phyloP scores from a whole-genome alignment of 1,140 invertebrate genomes.

The Anagrus nilaparvatae region DNA sequence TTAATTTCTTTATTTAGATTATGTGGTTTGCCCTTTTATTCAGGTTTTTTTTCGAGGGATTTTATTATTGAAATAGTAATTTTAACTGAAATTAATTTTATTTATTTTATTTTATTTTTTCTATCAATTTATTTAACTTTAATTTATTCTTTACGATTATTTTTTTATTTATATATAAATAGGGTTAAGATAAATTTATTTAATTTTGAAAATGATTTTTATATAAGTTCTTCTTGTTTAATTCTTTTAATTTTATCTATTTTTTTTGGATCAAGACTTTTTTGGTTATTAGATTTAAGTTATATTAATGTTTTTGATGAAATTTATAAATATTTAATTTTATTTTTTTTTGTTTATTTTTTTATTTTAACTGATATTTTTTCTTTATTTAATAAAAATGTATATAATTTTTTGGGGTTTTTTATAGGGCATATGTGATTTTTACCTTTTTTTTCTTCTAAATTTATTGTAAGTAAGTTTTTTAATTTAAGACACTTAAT shows the following conservation, averaged over 20 bases:
- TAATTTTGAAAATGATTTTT: conserved; percentile 39
- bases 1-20: conserved; percentile 43
- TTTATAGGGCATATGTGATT: conserved; percentile 40
- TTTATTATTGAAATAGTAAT: conserved; percentile 47
- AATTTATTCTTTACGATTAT: no score
- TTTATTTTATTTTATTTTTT: conserved; percentile 44
- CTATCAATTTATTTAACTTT: no score
- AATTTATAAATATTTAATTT: conserved; percentile 32
- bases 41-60: conserved; percentile 56
- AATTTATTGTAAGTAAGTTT: not conserved
- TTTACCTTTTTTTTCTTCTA: conserved; percentile 40
- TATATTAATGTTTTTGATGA: conserved; percentile 2
- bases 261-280: no score
- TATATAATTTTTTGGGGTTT: conserved; percentile 36
- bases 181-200: conserved; percentile 45
- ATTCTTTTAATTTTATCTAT: conserved; percentile 9
- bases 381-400: conserved; percentile 39
- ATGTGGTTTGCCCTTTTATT: conserved; percentile 47
- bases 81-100: conserved; percentile 40
- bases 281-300: no score
- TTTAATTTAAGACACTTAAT: not conserved
- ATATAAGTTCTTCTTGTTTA: conserved; percentile 14
- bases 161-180: conserved; percentile 44
- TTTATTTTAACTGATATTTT: conserved; percentile 39
- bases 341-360: no score